Base-by-base conservation (phyloP, 1,140 invertebrate species). In the Bombus haemorrhoidalis region DNA sequence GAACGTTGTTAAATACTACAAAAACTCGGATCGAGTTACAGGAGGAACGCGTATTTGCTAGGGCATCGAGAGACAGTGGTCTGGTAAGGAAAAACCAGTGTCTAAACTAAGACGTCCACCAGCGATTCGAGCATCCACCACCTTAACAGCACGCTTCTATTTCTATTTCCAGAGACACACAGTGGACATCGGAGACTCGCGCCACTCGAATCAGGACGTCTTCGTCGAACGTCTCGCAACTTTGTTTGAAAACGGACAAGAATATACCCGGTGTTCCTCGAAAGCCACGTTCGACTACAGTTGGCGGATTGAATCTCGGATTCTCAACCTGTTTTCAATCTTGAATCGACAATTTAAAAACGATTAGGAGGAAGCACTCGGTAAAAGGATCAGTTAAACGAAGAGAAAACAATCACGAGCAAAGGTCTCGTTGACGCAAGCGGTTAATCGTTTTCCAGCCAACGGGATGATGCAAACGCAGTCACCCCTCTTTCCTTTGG, bases 81-180 rank as follows among this genome's bases (percentile, higher is more conserved):
- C 59, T n/a, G 59, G 43, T 68, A 74, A 74, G 71, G 77, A 81
- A 80, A 73, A 81, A 85, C 59, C 83, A 22, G 53, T 22, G 69
- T 74, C 77, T 73, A 80, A 73, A 81, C 77, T 37, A 39, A 74
- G 83, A 39, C 77, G 75, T 71, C 82, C n/a, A 78, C 83, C 8
- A 59, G 41, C 37, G 83, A 74, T 74, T 47, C 83, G 68, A 73
- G 83, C 79, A 84, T 47, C 76, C 34, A 43, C 77, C 69, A 41
- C 81, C 74, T 69, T 74, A 37, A 57, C 25, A 83, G 57, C 69
- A 28, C 69, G 68, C 47, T 62, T 84, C 81, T 87, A 87, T 86
- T 87, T 90, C 87, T 90, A 90, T 90, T 90, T 90, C 86, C 88
- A 86, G 88, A 90, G 81, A 88, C 66, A 59, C 75, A 59, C 75